phyloP scores from a whole-genome alignment of 1,140 invertebrate species.

The Aphelenchoides fujianensis region DNA sequence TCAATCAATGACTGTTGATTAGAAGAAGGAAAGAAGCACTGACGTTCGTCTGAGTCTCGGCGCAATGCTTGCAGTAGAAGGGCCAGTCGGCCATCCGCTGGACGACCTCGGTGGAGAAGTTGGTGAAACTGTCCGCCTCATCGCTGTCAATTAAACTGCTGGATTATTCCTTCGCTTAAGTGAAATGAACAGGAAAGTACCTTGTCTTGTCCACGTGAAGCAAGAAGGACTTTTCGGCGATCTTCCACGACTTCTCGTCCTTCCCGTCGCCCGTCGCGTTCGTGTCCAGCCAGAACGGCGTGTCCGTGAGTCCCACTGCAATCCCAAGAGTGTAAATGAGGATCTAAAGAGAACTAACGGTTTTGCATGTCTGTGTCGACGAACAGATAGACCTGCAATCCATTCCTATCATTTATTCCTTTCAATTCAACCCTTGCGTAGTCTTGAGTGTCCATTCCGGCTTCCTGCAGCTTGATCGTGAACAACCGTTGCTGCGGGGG shows the following conservation, averaged over 20 bases:
- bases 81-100: constrained; percentile 31
- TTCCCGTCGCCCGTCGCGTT: constrained; percentile 1
- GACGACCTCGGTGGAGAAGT: constrained; percentile 21
- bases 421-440: constrained; percentile 26
- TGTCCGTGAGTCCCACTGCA: constrained; percentile 27
- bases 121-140: constrained; percentile 16
- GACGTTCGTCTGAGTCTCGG: constrained; percentile 9
- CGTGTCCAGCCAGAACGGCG: constrained; percentile 25
- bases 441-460: constrained; percentile 33
- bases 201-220: constrained; percentile 22
- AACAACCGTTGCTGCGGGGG: constrained; percentile 29
- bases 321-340: no score
- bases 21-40: neutral
- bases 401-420: constrained; percentile 14
- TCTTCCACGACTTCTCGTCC: constrained; percentile 14
- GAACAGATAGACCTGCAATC: constrained; percentile 9
- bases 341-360: constrained; percentile 15
- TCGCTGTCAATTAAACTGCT: neutral
- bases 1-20: neutral
- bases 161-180: neutral
- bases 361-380: constrained; percentile 28
- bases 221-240: constrained; percentile 22
- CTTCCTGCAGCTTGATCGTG: constrained; percentile 27
- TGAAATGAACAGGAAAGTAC: neutral
- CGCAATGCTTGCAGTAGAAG: constrained; percentile 26